These are phyloP conservation scores for Disparrhopalites patrizii DNA, from an alignment of 2,888 invertebrate genomes.

Conservation along the genomic window DNA sequence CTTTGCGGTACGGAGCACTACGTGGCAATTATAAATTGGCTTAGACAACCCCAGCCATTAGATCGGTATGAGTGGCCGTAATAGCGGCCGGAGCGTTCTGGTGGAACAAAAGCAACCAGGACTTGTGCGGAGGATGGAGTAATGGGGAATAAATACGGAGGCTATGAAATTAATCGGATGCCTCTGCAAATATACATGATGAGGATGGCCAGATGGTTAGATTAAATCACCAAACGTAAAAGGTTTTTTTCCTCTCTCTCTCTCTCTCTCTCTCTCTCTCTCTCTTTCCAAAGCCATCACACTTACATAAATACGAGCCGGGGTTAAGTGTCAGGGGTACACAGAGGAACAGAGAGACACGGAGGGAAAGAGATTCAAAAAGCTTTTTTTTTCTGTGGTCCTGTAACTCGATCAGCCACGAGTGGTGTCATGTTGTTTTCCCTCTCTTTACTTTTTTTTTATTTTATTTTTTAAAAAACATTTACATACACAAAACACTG, in stretches of 20 bases:
- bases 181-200: slow-evolving; percentile 12
- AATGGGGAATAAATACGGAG: slow-evolving; percentile 23
- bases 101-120: not conserved
- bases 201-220: slow-evolving; percentile 20
- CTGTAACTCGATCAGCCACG: slow-evolving; percentile 21
- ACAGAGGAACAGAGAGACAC: not conserved
- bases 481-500: slow-evolving; percentile 14
- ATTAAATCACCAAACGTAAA: slow-evolving; percentile 5
- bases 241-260: not conserved
- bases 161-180: slow-evolving; percentile 20
- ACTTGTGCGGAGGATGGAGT: slow-evolving; percentile 1
- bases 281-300: not conserved
- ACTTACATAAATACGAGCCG: not conserved
- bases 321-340: not conserved
- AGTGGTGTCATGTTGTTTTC: slow-evolving; percentile 26
- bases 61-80: slow-evolving; percentile 19
- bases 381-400: slow-evolving; percentile 6
- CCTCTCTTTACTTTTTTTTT: no score
- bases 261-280: no score
- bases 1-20: no score
- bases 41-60: slow-evolving; percentile 24
- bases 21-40: slow-evolving; percentile 22
- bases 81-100: no score
- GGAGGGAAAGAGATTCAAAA: not conserved
- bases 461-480: no score